Percentiles rank a stretch among this genome's conserved stretches.
phyloP scores from a whole-genome alignment of 1,140 invertebrate species.

The Brachionus rotundiformis region DNA sequence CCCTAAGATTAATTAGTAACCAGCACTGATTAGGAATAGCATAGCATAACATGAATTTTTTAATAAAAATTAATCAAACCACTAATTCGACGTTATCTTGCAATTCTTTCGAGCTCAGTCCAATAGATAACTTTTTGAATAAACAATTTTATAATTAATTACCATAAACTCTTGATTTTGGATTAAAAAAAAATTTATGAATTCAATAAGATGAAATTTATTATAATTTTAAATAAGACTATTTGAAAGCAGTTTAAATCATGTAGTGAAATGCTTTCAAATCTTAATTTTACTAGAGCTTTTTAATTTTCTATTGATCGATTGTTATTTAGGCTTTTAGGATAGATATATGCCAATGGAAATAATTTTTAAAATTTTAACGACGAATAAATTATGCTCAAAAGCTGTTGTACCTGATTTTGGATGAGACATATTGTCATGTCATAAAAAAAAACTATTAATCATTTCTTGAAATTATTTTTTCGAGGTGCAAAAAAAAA shows the following conservation, averaged over 20 bases:
- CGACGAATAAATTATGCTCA: background rate
- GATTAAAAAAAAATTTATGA: conserved; percentile 18
- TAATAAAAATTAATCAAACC: background rate
- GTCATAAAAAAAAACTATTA: background rate
- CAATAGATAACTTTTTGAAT: no score
- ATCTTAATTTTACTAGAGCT: background rate
- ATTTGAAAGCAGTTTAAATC: conserved; percentile 2
- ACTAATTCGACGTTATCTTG: background rate
- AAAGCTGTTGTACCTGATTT: background rate
- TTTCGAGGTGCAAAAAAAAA: background rate
- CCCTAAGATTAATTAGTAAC: background rate
- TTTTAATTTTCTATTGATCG: background rate
- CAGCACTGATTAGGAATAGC: background rate
- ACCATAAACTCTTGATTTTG: background rate
- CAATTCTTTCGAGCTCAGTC: background rate
- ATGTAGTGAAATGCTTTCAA: background rate
- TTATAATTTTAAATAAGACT: background rate
- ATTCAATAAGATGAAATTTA: conserved; percentile 22
- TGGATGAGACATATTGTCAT: background rate
- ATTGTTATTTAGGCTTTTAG: background rate
- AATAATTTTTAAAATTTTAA: background rate
- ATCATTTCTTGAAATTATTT: background rate
- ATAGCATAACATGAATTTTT: background rate
- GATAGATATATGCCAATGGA: background rate
- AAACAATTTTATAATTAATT: no score